Evolutionary conservation across 2,888 invertebrate genomes (phyloP), one percentile per base, ranked within the genome.

Genomic region (Catocala nupta): DNA sequence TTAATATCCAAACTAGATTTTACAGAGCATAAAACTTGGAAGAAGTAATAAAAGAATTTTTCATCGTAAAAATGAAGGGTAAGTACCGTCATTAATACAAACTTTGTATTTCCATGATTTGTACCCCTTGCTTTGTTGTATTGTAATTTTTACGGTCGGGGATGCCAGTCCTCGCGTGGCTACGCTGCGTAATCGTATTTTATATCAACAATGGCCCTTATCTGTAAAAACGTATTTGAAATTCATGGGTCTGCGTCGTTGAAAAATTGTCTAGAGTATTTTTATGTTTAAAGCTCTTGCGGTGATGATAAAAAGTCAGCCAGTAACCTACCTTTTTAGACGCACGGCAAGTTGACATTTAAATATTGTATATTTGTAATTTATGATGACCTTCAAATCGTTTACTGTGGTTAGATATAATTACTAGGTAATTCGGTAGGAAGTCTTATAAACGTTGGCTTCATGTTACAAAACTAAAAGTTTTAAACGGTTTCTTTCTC

Each of bases 181-280:
- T 86, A 82, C 84, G 77, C 86, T 83, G 85, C 89, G 90, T 93
- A 88, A 92, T 92, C 92, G 86, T 92, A 91, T 89, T 91, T 92
- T 91, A 91, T 90, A 90, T 92, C 88, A 89, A 90, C 90, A 91
- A 90, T 86, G 84, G 83, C 85, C 85, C 90, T 92, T 92, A 91
- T 91, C 91, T 90, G 80, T 87, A 88, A 89, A 90, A 91, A 86
- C 87, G 87, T 89, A 91, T 91, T 92, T 90, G 89, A 90, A 91
- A 91, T 92, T 91, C 91, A 90, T 90, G 89, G 87, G 84, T 84
- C 84, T 81, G 86, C 81, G 83, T 86, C 82, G 88, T 86, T 90
- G 88, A 90, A 91, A 92, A 89, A 91, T 87, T 87, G 87, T 89
- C 86, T 87, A 80, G 80, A 85, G 86, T 86, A 87, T 86, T 88